Percentiles rank a stretch among this genome's conserved stretches.
These are phyloP conservation scores for Aspidiotus destructor DNA, from an alignment of 2,888 invertebrate species.

Conservation along the genomic window DNA sequence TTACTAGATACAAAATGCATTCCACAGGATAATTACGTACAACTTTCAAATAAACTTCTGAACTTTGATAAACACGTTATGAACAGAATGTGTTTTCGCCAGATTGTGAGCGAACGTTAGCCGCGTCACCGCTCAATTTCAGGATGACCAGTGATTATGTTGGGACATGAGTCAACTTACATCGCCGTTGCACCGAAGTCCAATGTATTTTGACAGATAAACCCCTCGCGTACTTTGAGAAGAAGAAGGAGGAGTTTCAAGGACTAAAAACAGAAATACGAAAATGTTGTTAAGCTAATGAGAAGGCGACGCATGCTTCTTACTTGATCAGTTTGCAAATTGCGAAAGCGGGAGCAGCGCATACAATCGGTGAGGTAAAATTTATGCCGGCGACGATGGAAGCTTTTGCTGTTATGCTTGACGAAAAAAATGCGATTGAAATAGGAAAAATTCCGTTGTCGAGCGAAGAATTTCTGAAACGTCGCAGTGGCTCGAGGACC, in stretches of 20 bases:
- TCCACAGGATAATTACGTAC: no score
- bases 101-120: no score
- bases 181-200: no score
- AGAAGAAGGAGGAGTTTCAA: background rate
- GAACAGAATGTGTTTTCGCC: no score
- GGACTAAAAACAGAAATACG: background rate
- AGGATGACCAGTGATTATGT: no score
- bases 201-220: no score
- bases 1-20: no score
- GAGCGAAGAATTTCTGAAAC: constrained; percentile 25
- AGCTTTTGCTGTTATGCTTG: constrained; percentile 41
- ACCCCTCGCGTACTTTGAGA: background rate
- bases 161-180: no score
- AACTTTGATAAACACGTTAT: no score
- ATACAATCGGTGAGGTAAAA: constrained; percentile 16
- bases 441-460: constrained; percentile 17
- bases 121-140: no score
- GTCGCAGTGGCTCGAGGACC: constrained; percentile 23
- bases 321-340: constrained; percentile 33
- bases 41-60: no score
- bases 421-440: constrained; percentile 48
- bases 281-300: background rate
- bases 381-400: constrained; percentile 11
- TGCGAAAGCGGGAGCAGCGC: constrained; percentile 34
- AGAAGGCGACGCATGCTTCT: background rate